A percentile compares a stretch with the other conserved stretches of the same genome.
Evolutionary conservation across 2,888 invertebrate species (phyloP).

Genomic region (Drosophila kokeensis): DNA sequence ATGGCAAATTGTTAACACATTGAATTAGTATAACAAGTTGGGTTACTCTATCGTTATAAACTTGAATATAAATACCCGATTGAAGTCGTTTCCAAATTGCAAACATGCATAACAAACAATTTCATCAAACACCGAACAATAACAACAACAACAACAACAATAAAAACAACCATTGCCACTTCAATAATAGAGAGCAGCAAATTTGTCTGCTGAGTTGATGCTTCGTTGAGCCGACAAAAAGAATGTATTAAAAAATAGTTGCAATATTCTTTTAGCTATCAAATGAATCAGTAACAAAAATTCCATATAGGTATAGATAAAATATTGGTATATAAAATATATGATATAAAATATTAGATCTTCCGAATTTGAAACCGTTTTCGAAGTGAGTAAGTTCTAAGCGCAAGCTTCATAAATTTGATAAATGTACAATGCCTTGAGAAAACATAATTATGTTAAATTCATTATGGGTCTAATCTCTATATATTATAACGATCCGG

Average conservation of each 20-base stretch:
- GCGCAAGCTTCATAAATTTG: background rate
- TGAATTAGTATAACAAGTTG: background rate
- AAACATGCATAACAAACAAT: constrained; percentile 33
- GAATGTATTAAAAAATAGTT: background rate
- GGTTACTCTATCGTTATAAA: background rate
- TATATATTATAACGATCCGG: background rate
- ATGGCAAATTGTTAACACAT: background rate
- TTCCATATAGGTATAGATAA: background rate
- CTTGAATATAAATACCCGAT: background rate
- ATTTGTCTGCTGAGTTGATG: constrained; percentile 38
- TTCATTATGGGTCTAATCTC: background rate
- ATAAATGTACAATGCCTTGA: background rate
- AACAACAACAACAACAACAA: constrained; percentile 24
- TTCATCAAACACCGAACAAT: constrained; percentile 14
- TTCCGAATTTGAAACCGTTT: background rate
- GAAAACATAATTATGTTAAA: background rate
- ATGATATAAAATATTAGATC: background rate
- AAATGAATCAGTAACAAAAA: constrained; percentile 28
- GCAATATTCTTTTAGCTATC: constrained; percentile 19
- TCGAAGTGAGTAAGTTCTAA: background rate
- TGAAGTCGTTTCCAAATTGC: background rate
- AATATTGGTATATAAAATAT: background rate
- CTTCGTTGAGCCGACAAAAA: constrained; percentile 22
- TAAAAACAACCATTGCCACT: constrained; percentile 19
- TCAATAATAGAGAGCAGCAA: constrained; percentile 38